Evolutionary conservation across 2,113 vertebrate species (phyloP).

Genomic region (Mohoua ochrocephala): DNA sequence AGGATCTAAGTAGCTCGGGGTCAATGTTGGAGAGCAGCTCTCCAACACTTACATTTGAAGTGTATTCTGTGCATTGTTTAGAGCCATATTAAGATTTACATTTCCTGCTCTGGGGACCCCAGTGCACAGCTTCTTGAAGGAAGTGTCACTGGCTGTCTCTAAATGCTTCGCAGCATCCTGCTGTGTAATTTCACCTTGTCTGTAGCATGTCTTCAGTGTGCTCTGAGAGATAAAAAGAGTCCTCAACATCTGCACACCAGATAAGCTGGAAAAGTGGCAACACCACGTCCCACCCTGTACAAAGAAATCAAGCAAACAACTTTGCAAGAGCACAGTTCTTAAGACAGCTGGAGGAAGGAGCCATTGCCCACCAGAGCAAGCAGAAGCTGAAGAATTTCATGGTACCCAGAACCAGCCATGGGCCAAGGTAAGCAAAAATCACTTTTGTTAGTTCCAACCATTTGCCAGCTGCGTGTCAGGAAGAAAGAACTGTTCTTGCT

Average conservation of each 20-base stretch:
- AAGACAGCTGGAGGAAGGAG: neutral
- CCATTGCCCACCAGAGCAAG: neutral
- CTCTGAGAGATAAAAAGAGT: conserved; percentile 33
- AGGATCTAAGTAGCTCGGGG: neutral
- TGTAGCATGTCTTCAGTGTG: neutral
- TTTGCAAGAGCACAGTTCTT: neutral
- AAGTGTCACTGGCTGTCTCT: neutral
- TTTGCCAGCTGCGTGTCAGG: neutral
- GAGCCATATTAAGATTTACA: neutral
- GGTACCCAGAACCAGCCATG: neutral
- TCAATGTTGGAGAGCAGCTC: neutral
- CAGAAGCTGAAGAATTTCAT: neutral
- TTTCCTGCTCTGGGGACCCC: neutral
- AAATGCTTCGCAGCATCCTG: fast-evolving
- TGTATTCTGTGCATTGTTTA: neutral
- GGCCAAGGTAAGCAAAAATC: conserved; percentile 51
- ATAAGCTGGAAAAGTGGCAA: conserved; percentile 10
- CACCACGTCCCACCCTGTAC: neutral
- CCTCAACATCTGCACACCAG: neutral
- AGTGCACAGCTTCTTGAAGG: neutral
- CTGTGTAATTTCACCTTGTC: neutral
- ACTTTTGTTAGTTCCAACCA: neutral
- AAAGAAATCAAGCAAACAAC: neutral
- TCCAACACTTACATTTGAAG: neutral
- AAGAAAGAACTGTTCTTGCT: neutral